These are phyloP conservation scores for Osmerus mordax DNA, from an alignment of 2,113 vertebrate species.

Conservation along the genomic window DNA sequence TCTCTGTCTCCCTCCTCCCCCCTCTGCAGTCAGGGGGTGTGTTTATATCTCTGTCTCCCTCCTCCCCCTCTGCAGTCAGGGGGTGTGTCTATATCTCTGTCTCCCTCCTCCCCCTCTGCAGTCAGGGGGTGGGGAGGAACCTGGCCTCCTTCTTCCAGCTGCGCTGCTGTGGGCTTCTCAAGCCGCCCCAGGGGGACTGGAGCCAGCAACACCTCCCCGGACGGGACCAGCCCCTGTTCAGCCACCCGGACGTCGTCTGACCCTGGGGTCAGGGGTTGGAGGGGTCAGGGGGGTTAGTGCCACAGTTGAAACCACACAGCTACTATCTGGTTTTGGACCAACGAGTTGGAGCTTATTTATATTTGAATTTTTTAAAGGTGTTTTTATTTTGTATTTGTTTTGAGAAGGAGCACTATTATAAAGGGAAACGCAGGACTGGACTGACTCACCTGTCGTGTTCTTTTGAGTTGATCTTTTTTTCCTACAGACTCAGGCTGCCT, in stretches of 20 bases:
- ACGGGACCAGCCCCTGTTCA: conserved; percentile 65
- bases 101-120: conserved; percentile 38
- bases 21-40: conserved; percentile 76
- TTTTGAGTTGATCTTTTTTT: conserved; percentile 22
- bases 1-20: neutral
- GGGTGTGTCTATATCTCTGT: neutral
- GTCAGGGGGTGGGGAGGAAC: conserved; percentile 85
- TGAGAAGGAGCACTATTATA: conserved; percentile 5
- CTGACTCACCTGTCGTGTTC: conserved; percentile 7
- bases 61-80: too few relatives aligned
- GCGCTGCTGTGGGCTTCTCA: conserved; percentile 85
- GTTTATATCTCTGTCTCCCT: neutral
- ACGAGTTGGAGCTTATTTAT: conserved; percentile 61
- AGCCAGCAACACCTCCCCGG: conserved; percentile 81
- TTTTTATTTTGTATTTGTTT: conserved; percentile 36
- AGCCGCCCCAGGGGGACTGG: conserved; percentile 83
- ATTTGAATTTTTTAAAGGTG: conserved; percentile 23
- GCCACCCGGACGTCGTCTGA: conserved; percentile 79
- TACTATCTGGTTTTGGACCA: conserved; percentile 46
- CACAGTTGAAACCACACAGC: neutral
- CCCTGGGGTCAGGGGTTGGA: conserved; percentile 20
- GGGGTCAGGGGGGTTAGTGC: conserved; percentile 11
- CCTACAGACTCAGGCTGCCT: conserved; percentile 60
- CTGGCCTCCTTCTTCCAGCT: conserved; percentile 90
- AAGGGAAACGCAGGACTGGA: neutral